Evolutionary conservation across 2,113 vertebrate genomes (phyloP), one percentile per base, ranked within the genome.

Genomic region (Ciconia maguari): DNA sequence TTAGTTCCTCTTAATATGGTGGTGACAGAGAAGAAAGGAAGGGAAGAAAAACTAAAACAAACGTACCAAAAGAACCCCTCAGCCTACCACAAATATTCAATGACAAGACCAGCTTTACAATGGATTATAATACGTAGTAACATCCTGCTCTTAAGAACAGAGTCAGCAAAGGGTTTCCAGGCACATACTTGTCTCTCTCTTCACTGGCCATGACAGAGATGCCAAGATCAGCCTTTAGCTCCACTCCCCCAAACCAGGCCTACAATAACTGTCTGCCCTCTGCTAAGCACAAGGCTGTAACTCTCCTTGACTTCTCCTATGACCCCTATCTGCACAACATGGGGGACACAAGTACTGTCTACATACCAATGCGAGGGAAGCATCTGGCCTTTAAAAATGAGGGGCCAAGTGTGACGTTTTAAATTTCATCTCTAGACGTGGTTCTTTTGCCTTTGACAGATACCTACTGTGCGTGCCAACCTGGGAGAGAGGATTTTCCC

Each of bases 361-460:
- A 0, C 4, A 48, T 11, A 29, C 38, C 13, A 9, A 3, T 2
- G 13, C 6, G 5, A 0, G 3, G 55, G 26, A 71, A 65, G 24
- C 87, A 72, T 12, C 44, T 46, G 36, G 14, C 49, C 82, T 62
- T 76, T 14, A 77, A 71, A 57, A 61, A 65, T n/a, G 17, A 42
- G 14, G 10, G 24, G 26, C 14, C 11, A 1, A 1, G 27, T 18
- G 44, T 61, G 30, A 41, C 51, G 18, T 18, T 92, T 71, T 57
- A 76, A 25, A 76, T 89, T 72, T 75, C 4, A 30, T 42, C 44
- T 79, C 81, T 22, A 57, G 32, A 61, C 14, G 11, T 54, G 65
- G 60, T 64, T 55, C 10, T 87, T 87, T 64, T 94, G 74, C 18
- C 57, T 93, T 83, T 72, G 54, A 49, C 16, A 72, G 70, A 49